A percentile compares a stretch with the other conserved stretches of the same genome.
phyloP scores from a whole-genome alignment of 2,113 vertebrate genomes.

The Lycaon pictus region DNA sequence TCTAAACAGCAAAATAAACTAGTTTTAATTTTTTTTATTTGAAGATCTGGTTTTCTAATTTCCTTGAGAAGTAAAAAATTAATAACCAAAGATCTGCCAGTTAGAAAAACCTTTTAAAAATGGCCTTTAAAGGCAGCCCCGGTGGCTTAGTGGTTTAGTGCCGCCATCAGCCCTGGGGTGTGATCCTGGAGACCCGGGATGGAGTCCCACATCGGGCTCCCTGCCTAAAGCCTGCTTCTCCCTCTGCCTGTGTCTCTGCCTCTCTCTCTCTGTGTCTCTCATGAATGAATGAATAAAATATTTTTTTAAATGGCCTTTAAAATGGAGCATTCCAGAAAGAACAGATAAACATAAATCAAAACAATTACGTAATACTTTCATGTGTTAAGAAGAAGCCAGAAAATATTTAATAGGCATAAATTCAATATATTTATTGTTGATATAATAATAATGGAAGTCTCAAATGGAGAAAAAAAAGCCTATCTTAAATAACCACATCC shows the following conservation, averaged over 20 bases:
- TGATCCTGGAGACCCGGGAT: too few relatives aligned
- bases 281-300: too few relatives aligned
- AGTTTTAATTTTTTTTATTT: background rate
- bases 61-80: conserved; percentile 41
- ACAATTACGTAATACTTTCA: background rate
- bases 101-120: background rate
- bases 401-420: background rate
- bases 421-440: background rate
- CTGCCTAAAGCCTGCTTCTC: too few relatives aligned
- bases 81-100: background rate
- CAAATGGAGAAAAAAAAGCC: background rate
- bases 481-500: background rate
- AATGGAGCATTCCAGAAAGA: background rate
- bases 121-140: background rate
- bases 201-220: too few relatives aligned
- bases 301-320: background rate
- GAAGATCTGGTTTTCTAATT: background rate
- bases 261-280: too few relatives aligned
- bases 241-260: too few relatives aligned
- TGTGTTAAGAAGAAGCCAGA: background rate
- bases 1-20: background rate
- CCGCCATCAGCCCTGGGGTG: too few relatives aligned
- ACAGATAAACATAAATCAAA: background rate
- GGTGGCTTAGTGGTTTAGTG: too few relatives aligned
- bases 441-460: background rate